phyloP scores from a whole-genome alignment of 37 sponge, comb jelly and placozoan species.

The Mnemiopsis leidyi region DNA sequence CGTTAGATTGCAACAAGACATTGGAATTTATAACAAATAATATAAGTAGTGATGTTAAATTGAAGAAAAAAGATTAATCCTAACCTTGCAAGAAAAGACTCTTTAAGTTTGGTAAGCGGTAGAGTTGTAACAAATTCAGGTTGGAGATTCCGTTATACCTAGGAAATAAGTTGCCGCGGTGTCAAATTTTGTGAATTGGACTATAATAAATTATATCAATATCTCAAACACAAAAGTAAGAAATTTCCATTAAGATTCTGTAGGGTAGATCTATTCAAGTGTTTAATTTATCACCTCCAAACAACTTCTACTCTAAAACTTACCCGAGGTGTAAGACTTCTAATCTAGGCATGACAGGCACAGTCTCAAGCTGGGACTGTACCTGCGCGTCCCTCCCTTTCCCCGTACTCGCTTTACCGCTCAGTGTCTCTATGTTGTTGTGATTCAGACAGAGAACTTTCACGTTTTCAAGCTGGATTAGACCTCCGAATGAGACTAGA shows the following conservation, averaged over 20 bases:
- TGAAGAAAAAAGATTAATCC: too few species aligned
- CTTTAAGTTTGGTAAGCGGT: slow-evolving; percentile 75
- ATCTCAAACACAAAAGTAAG: too few species aligned
- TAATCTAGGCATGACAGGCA: slow-evolving; percentile 72
- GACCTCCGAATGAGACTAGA: slow-evolving; percentile 83
- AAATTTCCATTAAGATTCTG: too few species aligned
- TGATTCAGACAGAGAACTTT: slow-evolving; percentile 95
- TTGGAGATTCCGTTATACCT: slow-evolving; percentile 86
- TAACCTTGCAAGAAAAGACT: slow-evolving; percentile 96
- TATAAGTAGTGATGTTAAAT: too few species aligned
- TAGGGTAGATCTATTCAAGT: too few species aligned
- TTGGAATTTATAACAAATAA: too few species aligned
- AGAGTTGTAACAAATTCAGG: slow-evolving; percentile 75
- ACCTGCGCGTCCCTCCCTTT: not conserved
- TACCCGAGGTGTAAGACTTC: slow-evolving; percentile 91
- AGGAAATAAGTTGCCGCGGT: too few species aligned
- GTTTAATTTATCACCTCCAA: too few species aligned
- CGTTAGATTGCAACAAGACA: too few species aligned
- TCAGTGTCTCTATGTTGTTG: slow-evolving; percentile 77
- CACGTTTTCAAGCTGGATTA: slow-evolving; percentile 75
- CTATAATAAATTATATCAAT: too few species aligned
- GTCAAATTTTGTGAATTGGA: too few species aligned
- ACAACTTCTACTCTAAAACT: too few species aligned
- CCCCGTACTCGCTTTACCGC: not conserved
- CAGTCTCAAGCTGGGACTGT: not conserved